These are phyloP conservation scores for Antechinus flavipes DNA, from an alignment of 2,113 vertebrate genomes.

Conservation along the genomic window DNA sequence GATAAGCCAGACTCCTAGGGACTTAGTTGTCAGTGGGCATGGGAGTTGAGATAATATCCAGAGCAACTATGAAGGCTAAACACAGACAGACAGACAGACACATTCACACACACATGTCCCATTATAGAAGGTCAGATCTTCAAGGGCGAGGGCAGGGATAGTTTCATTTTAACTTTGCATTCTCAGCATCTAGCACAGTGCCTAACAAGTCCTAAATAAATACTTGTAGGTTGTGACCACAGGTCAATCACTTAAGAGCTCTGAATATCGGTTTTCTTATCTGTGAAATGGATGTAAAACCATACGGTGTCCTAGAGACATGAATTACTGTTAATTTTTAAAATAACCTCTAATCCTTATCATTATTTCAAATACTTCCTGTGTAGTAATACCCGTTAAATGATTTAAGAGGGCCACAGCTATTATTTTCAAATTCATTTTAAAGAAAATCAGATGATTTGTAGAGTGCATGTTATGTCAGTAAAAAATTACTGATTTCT, in stretches of 20 bases:
- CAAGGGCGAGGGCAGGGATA: background rate
- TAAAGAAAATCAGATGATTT: slow-evolving; percentile 40
- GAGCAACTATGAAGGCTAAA: too few species aligned
- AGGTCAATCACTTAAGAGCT: background rate
- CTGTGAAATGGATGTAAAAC: background rate
- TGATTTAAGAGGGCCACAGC: background rate
- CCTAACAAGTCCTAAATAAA: background rate
- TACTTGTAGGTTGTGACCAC: background rate
- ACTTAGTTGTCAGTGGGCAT: background rate
- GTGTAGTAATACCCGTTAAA: background rate
- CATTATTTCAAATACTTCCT: background rate
- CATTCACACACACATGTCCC: too few species aligned
- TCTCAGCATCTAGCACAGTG: background rate
- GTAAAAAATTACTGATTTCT: slow-evolving; percentile 26
- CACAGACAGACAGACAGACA: too few species aligned
- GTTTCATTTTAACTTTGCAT: background rate
- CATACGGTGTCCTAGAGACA: background rate
- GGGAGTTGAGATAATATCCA: background rate
- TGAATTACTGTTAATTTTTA: background rate
- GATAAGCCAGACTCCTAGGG: background rate
- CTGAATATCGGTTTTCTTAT: background rate
- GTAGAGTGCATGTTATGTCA: background rate
- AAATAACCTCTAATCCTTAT: background rate
- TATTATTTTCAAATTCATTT: slow-evolving; percentile 28
- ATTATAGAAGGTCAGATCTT: background rate